Percentiles rank a stretch among this genome's conserved stretches.
phyloP scores from a whole-genome alignment of 2,797 vertebrate genomes.

The Acipenser oxyrinchus region DNA sequence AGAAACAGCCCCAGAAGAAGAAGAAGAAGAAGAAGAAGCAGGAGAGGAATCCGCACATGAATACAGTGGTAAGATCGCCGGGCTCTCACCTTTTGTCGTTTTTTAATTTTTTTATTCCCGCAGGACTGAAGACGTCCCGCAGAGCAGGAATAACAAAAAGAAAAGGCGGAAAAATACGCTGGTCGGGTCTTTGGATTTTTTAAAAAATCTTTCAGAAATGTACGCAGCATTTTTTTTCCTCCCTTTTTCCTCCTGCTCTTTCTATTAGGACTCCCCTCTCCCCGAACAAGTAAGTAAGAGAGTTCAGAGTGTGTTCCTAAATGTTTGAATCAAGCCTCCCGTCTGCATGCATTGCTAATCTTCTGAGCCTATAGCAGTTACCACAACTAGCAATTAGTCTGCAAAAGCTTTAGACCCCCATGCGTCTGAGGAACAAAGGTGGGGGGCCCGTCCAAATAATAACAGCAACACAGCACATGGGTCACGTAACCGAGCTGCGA shows the following conservation, averaged over 20 bases:
- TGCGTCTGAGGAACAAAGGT: slow-evolving; percentile 51
- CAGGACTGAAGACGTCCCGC: too few relatives aligned
- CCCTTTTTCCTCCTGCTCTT: too few relatives aligned
- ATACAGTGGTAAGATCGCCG: slow-evolving; percentile 61
- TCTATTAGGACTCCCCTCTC: too few relatives aligned
- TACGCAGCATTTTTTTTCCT: too few relatives aligned
- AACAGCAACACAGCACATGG: slow-evolving; percentile 35
- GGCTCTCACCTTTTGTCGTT: slow-evolving; percentile 73
- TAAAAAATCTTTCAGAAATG: too few relatives aligned
- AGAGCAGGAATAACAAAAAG: too few relatives aligned
- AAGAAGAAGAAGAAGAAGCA: slow-evolving; percentile 32
- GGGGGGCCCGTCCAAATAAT: slow-evolving; percentile 40
- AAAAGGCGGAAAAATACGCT: too few relatives aligned
- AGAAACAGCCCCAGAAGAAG: slow-evolving; percentile 35
- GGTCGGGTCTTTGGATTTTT: too few relatives aligned
- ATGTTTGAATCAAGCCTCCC: slow-evolving; percentile 48
- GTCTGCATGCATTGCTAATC: slow-evolving; percentile 52
- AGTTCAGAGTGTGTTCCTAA: slow-evolving; percentile 41
- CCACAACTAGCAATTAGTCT: slow-evolving; percentile 58
- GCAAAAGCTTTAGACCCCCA: slow-evolving; percentile 46
- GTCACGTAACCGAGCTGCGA: slow-evolving; percentile 34
- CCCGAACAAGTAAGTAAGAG: too few relatives aligned
- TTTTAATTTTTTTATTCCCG: slow-evolving; percentile 22
- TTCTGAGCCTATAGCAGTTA: slow-evolving; percentile 46
- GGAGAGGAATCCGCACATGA: slow-evolving; percentile 38